Conservation (phyloP, 1,140 invertebrate genomes). For the Luehdorfia chinensis region DNA sequence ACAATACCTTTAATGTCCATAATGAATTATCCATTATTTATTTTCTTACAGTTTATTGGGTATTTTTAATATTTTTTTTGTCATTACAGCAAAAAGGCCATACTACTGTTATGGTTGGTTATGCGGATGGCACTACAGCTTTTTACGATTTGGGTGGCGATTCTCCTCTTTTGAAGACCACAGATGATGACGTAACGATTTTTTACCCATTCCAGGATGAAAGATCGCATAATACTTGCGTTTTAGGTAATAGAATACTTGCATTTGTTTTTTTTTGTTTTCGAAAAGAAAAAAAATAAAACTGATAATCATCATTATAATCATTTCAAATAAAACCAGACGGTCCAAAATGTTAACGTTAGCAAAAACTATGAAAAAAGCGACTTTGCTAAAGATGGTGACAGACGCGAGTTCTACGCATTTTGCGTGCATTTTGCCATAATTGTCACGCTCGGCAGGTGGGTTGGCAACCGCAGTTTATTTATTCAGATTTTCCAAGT, state of each 20-base stretch:
- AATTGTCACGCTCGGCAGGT: too few species aligned
- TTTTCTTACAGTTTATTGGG: conserved; percentile 2
- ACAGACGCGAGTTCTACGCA: too few species aligned
- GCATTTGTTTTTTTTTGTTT: not conserved
- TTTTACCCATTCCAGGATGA: conserved; percentile 63
- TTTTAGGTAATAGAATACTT: conserved; percentile 52
- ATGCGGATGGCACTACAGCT: conserved; percentile 80
- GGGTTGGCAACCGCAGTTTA: too few species aligned
- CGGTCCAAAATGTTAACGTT: too few species aligned
- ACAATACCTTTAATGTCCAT: conserved; percentile 3
- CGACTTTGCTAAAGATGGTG: too few species aligned
- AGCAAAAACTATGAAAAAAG: too few species aligned
- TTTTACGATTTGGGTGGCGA: conserved; percentile 77
- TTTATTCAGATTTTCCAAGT: too few species aligned
- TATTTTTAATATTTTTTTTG: conserved; percentile 26
- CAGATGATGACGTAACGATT: conserved; percentile 48
- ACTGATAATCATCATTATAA: too few species aligned
- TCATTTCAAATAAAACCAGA: too few species aligned
- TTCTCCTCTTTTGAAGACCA: conserved; percentile 74
- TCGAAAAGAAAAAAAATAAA: too few species aligned
- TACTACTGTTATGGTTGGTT: conserved; percentile 79
- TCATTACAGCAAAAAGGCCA: conserved; percentile 68
- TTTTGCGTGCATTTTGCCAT: too few species aligned
- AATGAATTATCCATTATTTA: conserved; percentile 10
- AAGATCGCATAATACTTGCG: conserved; percentile 39